Conservation (phyloP, 2,113 vertebrate genomes). For the Gallinago undulata region DNA sequence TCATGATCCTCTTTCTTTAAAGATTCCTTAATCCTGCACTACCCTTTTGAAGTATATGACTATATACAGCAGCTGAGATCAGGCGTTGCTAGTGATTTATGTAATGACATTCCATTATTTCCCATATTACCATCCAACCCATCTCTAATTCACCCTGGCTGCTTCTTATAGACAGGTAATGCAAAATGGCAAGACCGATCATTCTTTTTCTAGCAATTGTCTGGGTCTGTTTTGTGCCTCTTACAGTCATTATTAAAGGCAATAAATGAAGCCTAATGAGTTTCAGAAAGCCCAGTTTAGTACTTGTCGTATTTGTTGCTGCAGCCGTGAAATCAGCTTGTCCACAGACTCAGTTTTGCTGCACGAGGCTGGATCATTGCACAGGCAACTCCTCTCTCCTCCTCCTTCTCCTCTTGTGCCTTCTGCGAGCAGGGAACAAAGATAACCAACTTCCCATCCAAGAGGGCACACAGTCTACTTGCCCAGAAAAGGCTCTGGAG, state of each 20-base stretch:
- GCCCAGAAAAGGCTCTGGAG: neutral
- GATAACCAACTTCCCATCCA: neutral
- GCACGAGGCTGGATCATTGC: neutral
- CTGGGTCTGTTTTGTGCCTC: neutral
- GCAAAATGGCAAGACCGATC: neutral
- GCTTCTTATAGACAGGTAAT: neutral
- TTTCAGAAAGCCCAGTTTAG: neutral
- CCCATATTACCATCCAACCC: neutral
- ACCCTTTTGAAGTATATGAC: neutral
- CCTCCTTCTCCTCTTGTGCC: neutral
- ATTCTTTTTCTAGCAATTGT: neutral
- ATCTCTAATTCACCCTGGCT: neutral
- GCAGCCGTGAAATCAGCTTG: neutral
- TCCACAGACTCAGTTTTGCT: neutral
- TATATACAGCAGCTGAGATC: neutral
- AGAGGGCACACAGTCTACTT: neutral
- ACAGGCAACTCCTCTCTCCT: neutral
- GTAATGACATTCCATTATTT: neutral
- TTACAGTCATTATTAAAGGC: neutral
- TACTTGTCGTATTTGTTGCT: fast-evolving
- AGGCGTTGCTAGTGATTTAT: neutral
- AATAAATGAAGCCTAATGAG: neutral
- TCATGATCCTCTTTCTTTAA: neutral
- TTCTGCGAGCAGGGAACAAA: neutral
- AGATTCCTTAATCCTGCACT: neutral